These are phyloP conservation scores for Cardiocondyla obscurior DNA, from an alignment of 1,140 invertebrate species.

Conservation along the genomic window DNA sequence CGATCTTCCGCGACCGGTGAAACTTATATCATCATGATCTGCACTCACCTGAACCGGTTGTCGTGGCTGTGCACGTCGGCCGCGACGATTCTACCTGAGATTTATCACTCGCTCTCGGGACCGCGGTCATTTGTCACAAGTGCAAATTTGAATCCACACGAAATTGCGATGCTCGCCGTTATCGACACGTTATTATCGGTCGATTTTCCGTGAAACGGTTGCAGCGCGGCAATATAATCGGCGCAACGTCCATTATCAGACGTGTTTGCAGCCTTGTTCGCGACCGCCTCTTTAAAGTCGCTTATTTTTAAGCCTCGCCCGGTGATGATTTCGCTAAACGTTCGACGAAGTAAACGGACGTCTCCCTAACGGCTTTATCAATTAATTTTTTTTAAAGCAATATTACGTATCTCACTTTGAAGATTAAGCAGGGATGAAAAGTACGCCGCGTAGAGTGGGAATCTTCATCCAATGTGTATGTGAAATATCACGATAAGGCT, in stretches of 20 bases:
- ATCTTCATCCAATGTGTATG: not conserved
- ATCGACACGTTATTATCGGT: slow-evolving; percentile 43
- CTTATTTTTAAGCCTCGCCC: slow-evolving; percentile 1
- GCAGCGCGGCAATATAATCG: not conserved
- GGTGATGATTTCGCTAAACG: not conserved
- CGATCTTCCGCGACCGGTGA: slow-evolving; percentile 57
- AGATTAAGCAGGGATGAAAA: not conserved
- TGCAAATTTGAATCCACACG: slow-evolving; percentile 46
- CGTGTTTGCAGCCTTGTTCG: slow-evolving; percentile 2
- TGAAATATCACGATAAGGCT: not conserved
- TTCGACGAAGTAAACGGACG: not conserved
- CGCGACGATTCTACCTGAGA: slow-evolving; percentile 44
- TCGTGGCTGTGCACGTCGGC: not conserved
- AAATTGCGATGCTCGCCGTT: slow-evolving; percentile 50
- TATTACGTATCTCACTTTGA: not conserved
- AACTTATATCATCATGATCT: slow-evolving; percentile 61
- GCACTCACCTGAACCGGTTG: slow-evolving; percentile 58
- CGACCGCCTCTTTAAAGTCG: not conserved
- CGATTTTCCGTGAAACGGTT: slow-evolving; percentile 41
- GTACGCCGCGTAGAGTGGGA: too few relatives aligned
- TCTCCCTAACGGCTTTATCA: not conserved
- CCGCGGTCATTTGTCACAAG: slow-evolving; percentile 58
- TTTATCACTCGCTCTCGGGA: slow-evolving; percentile 59
- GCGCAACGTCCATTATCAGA: not conserved
- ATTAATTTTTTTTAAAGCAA: not conserved